Evolutionary conservation across 2,113 vertebrate species (phyloP).

Genomic region (Grantiella picta): DNA sequence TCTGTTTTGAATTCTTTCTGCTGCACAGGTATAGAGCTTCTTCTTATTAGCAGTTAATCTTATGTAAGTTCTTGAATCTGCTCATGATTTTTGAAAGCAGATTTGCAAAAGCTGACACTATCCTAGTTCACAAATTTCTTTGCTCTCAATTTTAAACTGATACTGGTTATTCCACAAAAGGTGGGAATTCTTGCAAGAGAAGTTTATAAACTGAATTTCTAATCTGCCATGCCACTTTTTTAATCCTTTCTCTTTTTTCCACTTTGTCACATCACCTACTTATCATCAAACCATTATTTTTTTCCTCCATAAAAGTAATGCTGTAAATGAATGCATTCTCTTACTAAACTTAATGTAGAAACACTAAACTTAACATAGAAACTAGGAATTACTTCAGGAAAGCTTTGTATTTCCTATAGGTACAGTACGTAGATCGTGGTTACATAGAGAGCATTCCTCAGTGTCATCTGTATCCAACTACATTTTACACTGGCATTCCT

Average conservation of each 20-base stretch:
- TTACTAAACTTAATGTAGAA: background rate
- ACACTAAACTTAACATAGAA: background rate
- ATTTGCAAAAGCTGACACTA: background rate
- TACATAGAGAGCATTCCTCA: constrained; percentile 85
- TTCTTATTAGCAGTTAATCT: background rate
- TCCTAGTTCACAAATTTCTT: background rate
- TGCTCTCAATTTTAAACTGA: background rate
- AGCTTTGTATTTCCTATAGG: constrained; percentile 55
- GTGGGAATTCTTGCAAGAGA: background rate
- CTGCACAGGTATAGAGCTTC: background rate
- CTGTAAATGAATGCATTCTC: rapidly evolving
- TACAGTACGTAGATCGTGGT: constrained; percentile 85
- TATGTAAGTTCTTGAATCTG: background rate
- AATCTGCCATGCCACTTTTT: background rate
- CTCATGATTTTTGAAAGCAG: background rate
- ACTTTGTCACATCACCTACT: background rate
- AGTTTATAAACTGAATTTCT: background rate
- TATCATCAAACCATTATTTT: background rate
- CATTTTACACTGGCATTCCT: constrained; percentile 79
- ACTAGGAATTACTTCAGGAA: background rate
- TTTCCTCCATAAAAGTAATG: background rate
- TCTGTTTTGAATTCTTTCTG: background rate
- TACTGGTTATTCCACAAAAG: background rate
- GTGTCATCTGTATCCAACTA: constrained; percentile 85
- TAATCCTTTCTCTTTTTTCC: background rate